Evolutionary conservation across 2,113 vertebrate genomes (phyloP).

Genomic region (Carassius auratus): DNA sequence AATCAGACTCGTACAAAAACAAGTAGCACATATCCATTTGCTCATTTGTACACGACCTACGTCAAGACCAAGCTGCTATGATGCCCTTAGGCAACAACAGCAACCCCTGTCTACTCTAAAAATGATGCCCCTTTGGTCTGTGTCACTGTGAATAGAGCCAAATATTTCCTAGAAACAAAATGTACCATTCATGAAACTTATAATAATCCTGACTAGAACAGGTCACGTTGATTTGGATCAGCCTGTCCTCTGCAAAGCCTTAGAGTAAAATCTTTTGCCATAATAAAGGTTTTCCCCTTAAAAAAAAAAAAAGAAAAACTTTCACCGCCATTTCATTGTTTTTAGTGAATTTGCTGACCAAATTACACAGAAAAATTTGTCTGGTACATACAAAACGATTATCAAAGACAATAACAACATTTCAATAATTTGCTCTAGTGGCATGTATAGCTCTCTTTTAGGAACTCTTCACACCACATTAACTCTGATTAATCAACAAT

Average conservation of each 20-base stretch:
- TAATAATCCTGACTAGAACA: not conserved
- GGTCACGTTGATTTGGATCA: not conserved
- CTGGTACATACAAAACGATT: not conserved
- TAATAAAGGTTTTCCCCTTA: not conserved
- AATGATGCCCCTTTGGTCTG: not conserved
- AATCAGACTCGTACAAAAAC: not conserved
- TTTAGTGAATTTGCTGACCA: not conserved
- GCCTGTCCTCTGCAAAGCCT: not conserved
- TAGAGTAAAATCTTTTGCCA: not conserved
- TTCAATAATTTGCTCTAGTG: not conserved
- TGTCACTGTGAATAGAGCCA: not conserved
- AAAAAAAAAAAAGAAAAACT: not conserved
- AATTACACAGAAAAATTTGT: not conserved
- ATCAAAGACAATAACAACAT: conserved; percentile 15
- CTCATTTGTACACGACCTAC: not conserved
- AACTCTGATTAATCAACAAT: not conserved
- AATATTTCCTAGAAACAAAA: conserved; percentile 3
- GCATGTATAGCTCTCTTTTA: not conserved
- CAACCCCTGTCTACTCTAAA: not conserved
- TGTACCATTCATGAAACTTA: not conserved
- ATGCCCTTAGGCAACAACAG: not conserved
- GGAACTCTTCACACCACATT: conserved; percentile 14
- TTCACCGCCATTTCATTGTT: not conserved
- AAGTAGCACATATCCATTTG: not conserved
- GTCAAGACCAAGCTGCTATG: not conserved